Evolutionary conservation across 2,888 invertebrate species (phyloP).

Genomic region (Leucozona laternaria): DNA sequence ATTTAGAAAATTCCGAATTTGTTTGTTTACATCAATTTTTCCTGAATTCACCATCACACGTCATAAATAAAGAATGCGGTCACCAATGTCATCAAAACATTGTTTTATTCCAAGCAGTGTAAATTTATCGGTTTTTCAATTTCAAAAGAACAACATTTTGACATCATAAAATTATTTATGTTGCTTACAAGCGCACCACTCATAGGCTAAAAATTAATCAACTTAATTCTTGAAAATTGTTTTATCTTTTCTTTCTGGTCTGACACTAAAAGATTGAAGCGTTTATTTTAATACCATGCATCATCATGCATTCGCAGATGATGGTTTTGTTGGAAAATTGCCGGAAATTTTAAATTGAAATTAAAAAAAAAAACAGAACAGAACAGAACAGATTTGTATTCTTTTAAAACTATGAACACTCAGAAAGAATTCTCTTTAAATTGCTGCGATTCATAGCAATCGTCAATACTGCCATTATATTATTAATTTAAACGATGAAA

Average conservation of each 20-base stretch:
- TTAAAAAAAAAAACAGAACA: neutral
- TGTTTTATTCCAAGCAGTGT: neutral
- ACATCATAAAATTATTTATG: neutral
- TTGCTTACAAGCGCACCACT: neutral
- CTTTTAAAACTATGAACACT: neutral
- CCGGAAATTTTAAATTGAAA: constrained; percentile 25
- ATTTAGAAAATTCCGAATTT: neutral
- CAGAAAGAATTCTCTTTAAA: constrained; percentile 39
- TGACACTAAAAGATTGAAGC: neutral
- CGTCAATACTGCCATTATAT: constrained; percentile 25
- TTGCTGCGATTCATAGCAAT: constrained; percentile 38
- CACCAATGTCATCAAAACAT: neutral
- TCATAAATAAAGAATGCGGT: constrained; percentile 16
- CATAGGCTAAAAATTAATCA: neutral
- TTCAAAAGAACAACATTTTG: neutral
- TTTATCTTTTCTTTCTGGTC: neutral
- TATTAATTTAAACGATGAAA: constrained; percentile 62
- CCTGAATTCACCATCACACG: neutral
- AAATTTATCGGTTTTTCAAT: neutral
- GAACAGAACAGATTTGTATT: neutral
- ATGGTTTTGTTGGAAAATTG: constrained; percentile 18
- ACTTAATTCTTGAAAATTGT: neutral
- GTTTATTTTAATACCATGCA: constrained; percentile 18
- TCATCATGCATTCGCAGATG: constrained; percentile 1
- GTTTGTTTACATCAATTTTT: neutral